phyloP scores from a whole-genome alignment of 2,113 vertebrate species.

The Ophiodon elongatus region DNA sequence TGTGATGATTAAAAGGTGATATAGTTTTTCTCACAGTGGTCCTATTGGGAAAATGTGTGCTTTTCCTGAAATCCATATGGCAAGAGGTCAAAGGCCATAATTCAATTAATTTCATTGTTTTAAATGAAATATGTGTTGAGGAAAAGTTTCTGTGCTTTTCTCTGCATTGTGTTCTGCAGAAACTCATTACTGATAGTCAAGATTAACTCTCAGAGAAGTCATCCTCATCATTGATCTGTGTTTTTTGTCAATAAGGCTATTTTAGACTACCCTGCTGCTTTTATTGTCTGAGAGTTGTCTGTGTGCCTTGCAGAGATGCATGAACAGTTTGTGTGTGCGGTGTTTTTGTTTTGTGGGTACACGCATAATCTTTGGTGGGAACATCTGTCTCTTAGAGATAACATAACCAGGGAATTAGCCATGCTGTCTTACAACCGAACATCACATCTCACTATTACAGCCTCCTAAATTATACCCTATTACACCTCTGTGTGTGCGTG shows the following conservation, averaged over 20 bases:
- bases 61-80: conserved; percentile 27
- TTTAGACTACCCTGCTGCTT: conserved; percentile 51
- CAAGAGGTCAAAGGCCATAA: conserved; percentile 16
- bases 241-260: conserved; percentile 64
- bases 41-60: conserved; percentile 10
- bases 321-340: conserved; percentile 30
- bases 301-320: conserved; percentile 47
- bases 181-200: conserved; percentile 49
- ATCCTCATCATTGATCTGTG: conserved; percentile 61
- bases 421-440: conserved; percentile 75
- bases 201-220: conserved; percentile 60
- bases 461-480: conserved; percentile 73
- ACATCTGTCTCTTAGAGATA: conserved; percentile 82
- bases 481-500: conserved; percentile 58
- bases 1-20: conserved; percentile 54
- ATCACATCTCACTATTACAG: conserved; percentile 75
- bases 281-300: conserved; percentile 59
- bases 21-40: conserved; percentile 13
- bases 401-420: conserved; percentile 77
- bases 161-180: conserved; percentile 27
- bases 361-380: conserved; percentile 70
- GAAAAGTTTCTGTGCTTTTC: conserved; percentile 40
- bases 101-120: conserved; percentile 24
- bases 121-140: conserved; percentile 33
- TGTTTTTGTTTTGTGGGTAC: conserved; percentile 34